phyloP scores from a whole-genome alignment of 1,140 invertebrate genomes.

The Drosophila bocki region DNA sequence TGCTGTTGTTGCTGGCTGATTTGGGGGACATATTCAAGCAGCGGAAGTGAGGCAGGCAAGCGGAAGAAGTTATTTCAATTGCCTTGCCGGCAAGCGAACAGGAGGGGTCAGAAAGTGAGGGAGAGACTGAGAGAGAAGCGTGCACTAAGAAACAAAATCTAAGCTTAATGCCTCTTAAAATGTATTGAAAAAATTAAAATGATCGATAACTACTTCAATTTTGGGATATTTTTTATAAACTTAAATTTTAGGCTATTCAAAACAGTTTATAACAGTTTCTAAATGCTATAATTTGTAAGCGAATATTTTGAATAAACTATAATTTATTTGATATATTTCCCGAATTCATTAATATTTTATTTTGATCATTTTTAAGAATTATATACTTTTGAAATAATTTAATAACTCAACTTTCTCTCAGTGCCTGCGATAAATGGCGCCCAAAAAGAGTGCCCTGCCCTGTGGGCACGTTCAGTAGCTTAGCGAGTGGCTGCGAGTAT shows the following conservation, averaged over 20 bases:
- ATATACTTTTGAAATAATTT: not conserved
- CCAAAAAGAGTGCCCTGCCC: slow-evolving; percentile 29
- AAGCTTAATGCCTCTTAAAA: fast-evolving
- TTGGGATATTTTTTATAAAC: too few relatives aligned
- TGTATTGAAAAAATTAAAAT: not conserved
- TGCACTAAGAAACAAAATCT: not conserved
- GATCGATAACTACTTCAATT: not conserved
- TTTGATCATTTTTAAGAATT: not conserved
- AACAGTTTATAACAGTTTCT: too few relatives aligned
- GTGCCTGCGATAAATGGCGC: slow-evolving; percentile 9
- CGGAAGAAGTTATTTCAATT: slow-evolving; percentile 83
- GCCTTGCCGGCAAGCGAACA: slow-evolving; percentile 56
- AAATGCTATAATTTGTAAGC: too few relatives aligned
- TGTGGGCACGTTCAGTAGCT: slow-evolving; percentile 71
- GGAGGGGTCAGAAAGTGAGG: slow-evolving; percentile 11
- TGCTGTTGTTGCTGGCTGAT: slow-evolving; percentile 36
- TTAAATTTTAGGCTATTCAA: too few relatives aligned
- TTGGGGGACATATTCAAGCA: slow-evolving; percentile 79
- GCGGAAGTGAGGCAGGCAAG: slow-evolving; percentile 79
- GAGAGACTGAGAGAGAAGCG: not conserved
- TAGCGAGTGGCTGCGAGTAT: slow-evolving; percentile 42
- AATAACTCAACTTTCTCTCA: not conserved
- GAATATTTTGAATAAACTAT: too few relatives aligned
- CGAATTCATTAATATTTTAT: too few relatives aligned
- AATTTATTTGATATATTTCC: fast-evolving